Conservation (phyloP, 2,888 invertebrate genomes). For the Lymantria monacha region DNA sequence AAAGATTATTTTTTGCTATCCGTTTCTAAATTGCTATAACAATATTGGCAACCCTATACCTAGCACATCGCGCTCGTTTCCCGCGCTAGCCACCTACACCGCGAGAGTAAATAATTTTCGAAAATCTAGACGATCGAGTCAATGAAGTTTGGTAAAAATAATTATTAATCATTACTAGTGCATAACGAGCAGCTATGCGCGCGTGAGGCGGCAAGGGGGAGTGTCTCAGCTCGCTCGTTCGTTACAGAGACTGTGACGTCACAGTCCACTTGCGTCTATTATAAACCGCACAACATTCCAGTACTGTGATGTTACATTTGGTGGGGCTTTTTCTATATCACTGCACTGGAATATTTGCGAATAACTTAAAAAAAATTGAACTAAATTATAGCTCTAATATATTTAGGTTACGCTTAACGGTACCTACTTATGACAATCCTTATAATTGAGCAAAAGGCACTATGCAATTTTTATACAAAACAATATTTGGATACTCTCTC, state of each 20-base stretch:
- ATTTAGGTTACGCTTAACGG: constrained; percentile 54
- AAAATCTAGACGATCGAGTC: not conserved
- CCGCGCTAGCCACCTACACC: not conserved
- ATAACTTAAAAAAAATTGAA: constrained; percentile 32
- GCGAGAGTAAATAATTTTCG: not conserved
- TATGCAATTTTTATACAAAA: constrained; percentile 68
- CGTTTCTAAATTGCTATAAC: not conserved
- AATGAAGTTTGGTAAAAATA: not conserved
- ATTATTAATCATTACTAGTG: not conserved
- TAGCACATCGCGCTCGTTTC: not conserved
- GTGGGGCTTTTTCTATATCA: constrained; percentile 30
- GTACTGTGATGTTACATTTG: constrained; percentile 26
- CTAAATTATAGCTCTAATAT: constrained; percentile 50
- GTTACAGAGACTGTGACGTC: constrained; percentile 26
- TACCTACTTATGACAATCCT: constrained; percentile 57
- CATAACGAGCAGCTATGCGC: not conserved
- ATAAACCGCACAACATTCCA: constrained; percentile 31
- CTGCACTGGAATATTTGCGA: constrained; percentile 39
- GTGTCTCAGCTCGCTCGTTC: constrained; percentile 44
- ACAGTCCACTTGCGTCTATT: constrained; percentile 10
- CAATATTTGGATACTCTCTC: constrained; percentile 61
- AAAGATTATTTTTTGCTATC: not conserved
- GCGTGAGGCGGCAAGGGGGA: constrained; percentile 22
- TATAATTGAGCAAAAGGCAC: constrained; percentile 77
- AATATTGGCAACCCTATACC: not conserved